Conservation (phyloP, 2,888 invertebrate genomes). For the Cheilosia variabilis region DNA sequence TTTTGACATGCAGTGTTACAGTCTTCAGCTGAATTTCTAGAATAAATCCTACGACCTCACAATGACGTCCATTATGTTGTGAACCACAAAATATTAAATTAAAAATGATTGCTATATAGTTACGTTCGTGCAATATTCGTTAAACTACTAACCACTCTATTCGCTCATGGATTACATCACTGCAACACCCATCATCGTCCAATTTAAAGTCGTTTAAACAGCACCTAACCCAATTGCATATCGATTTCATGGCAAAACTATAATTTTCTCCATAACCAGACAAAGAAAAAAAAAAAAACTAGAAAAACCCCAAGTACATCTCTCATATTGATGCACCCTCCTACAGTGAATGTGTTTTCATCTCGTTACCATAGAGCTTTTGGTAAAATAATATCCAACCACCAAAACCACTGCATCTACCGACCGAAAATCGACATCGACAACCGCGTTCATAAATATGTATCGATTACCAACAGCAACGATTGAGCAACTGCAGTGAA, state of each 20-base stretch:
- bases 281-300: neutral
- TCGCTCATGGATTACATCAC: neutral
- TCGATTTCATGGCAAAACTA: slow-evolving; percentile 18
- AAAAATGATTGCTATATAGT: no score
- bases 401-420: neutral
- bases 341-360: slow-evolving; percentile 28
- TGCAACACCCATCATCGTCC: neutral
- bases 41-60: no score
- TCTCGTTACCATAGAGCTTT: slow-evolving; percentile 24
- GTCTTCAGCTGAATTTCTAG: no score
- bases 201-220: neutral
- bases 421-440: slow-evolving; percentile 22
- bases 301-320: neutral
- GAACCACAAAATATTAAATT: no score
- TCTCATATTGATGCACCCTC: slow-evolving; percentile 31
- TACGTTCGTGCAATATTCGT: no score
- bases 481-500: slow-evolving; percentile 3
- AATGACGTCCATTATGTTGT: no score
- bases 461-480: slow-evolving; percentile 50
- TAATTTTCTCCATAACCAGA: slow-evolving; percentile 5
- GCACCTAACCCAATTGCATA: slow-evolving; percentile 8
- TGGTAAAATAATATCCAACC: slow-evolving; percentile 19
- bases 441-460: slow-evolving; percentile 27
- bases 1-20: no score
- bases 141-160: neutral